Conservation (phyloP, 2,797 vertebrate species). For the Poeciliopsis turneri region DNA sequence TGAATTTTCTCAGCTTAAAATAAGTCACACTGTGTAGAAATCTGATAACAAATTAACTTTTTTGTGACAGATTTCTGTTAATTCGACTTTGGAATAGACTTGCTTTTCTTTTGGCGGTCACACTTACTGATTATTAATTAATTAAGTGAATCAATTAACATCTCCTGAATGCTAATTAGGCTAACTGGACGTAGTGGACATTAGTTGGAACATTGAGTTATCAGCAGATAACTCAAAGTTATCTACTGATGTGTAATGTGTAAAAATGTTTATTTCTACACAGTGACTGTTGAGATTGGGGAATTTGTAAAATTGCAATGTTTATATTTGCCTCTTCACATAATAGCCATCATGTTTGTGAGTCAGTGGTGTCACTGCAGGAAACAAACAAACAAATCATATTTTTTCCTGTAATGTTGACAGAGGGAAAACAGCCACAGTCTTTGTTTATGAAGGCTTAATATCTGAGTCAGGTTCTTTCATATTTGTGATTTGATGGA, state of each 20-base stretch:
- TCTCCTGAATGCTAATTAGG: not conserved
- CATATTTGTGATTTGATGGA: not conserved
- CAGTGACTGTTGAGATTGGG: not conserved
- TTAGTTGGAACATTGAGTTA: not conserved
- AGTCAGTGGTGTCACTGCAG: not conserved
- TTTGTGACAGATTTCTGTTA: too few relatives aligned
- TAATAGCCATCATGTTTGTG: constrained; percentile 1
- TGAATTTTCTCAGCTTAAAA: too few relatives aligned
- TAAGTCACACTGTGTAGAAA: too few relatives aligned
- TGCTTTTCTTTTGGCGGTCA: not conserved
- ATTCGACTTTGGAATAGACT: not conserved
- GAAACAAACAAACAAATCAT: not conserved
- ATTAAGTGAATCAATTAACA: not conserved
- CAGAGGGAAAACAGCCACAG: not conserved
- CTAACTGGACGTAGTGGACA: not conserved
- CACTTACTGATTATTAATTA: not conserved
- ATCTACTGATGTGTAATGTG: too few relatives aligned
- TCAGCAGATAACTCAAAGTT: not conserved
- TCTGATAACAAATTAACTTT: too few relatives aligned
- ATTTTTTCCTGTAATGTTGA: not conserved
- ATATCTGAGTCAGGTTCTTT: not conserved
- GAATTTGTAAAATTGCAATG: not conserved
- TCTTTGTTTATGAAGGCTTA: not conserved
- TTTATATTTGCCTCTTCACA: constrained; percentile 1
- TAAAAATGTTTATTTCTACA: not conserved